These are phyloP conservation scores for Tinea trinotella DNA, from an alignment of 2,888 invertebrate genomes.

Conservation along the genomic window DNA sequence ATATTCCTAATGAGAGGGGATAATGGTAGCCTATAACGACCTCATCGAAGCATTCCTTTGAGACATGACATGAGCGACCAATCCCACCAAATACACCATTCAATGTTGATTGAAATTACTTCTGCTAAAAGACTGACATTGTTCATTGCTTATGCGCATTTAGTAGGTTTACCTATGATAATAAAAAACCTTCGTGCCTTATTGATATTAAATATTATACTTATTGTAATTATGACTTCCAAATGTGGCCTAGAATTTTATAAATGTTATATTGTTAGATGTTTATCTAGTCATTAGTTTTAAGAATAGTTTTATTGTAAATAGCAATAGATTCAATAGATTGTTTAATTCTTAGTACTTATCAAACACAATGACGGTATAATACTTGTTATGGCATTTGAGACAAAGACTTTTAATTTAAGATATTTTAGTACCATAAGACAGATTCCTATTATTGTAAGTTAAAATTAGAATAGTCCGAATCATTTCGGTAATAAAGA, in stretches of 20 bases:
- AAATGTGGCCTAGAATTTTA: slow-evolving; percentile 31
- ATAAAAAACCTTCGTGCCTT: slow-evolving; percentile 64
- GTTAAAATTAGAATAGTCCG: slow-evolving; percentile 24
- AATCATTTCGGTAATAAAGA: slow-evolving; percentile 41
- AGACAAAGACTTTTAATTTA: slow-evolving; percentile 57
- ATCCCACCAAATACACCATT: slow-evolving; percentile 55
- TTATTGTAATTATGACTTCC: slow-evolving; percentile 44
- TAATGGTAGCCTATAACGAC: slow-evolving; percentile 67
- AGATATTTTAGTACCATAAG: slow-evolving; percentile 56
- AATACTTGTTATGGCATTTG: slow-evolving; percentile 28
- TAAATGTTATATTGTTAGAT: slow-evolving; percentile 40
- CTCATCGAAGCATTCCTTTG: slow-evolving; percentile 65
- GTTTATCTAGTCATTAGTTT: slow-evolving; percentile 61
- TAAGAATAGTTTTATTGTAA: slow-evolving; percentile 34
- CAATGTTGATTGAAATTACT: not conserved
- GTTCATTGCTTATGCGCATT: slow-evolving; percentile 60
- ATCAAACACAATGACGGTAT: not conserved
- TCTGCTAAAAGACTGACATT: slow-evolving; percentile 36
- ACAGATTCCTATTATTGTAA: slow-evolving; percentile 67
- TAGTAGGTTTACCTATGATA: slow-evolving; percentile 43
- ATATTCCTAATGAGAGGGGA: slow-evolving; percentile 71
- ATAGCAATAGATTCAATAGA: not conserved
- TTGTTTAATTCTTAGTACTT: not conserved
- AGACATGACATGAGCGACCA: slow-evolving; percentile 29
- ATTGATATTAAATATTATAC: slow-evolving; percentile 33